Evolutionary conservation across 2,113 vertebrate genomes (phyloP).

Genomic region (Panthera uncia): DNA sequence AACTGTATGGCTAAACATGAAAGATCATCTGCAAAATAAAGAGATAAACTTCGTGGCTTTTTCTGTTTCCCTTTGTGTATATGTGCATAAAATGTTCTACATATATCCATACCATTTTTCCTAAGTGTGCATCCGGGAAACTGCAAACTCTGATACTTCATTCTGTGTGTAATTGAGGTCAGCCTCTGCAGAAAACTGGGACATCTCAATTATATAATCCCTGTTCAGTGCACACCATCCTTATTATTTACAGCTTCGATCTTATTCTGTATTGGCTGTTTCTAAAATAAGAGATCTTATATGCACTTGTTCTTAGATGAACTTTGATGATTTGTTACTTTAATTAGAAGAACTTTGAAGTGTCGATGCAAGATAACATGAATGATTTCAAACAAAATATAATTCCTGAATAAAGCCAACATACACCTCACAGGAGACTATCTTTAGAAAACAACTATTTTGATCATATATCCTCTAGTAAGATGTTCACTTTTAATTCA

Average conservation of each 20-base stretch:
- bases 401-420: slow-evolving; percentile 45
- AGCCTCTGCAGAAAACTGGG: slow-evolving; percentile 49
- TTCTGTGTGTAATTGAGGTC: slow-evolving; percentile 26
- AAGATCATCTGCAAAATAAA: background rate
- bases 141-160: background rate
- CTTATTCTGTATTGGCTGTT: background rate
- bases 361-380: background rate
- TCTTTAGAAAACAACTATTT: slow-evolving; percentile 48
- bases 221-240: background rate
- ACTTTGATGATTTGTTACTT: slow-evolving; percentile 39
- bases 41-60: background rate
- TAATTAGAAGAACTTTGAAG: slow-evolving; percentile 30
- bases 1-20: background rate
- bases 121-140: background rate
- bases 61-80: background rate
- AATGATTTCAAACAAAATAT: slow-evolving; percentile 5
- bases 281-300: slow-evolving; percentile 35
- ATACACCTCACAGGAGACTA: background rate
- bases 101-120: background rate
- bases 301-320: background rate
- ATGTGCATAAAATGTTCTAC: background rate
- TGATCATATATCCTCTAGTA: slow-evolving; percentile 38
- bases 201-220: slow-evolving; percentile 39
- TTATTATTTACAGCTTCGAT: slow-evolving; percentile 46
- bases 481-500: slow-evolving; percentile 58